Evolutionary conservation across 2,797 vertebrate species (phyloP), one percentile per base, ranked within the genome.

Genomic region (Dallia pectoralis): DNA sequence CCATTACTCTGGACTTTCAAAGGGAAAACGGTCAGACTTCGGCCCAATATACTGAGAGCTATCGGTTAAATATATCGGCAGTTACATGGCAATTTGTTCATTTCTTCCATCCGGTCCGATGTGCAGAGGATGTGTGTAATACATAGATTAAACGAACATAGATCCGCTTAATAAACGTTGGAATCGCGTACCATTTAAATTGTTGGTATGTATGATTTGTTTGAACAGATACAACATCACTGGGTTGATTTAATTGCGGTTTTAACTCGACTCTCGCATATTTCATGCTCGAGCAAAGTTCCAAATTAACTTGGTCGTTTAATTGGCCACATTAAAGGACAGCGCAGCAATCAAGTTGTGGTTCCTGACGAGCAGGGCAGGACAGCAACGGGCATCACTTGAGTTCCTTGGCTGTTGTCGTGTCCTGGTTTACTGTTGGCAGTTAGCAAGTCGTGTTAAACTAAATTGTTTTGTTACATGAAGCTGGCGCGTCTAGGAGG

Each of bases 191-290:
- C 5, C 25, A 8, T 68, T 48, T 73, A 80, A 36, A 79, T 78
- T 79, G 67, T 78, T 76, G n/a, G 15, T 71, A 66, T 63, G 59
- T 68, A 73, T 83, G 76, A 85, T 73, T 78, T 40, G n/a, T 82
- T 87, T 84, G 79, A 83, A 70, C 83, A 85, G 86, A 86, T 90
- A 89, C 82, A 85, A 81, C 75, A 77, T 91, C 88, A 48, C 36
- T 30, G 86, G 8, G 74, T 82, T 84, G 89, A 88, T 91, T 91
- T 91, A 90, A 90, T 91, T 92, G 91, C 88, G 89, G 86, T 90
- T 92, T 91, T 91, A 91, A 89, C 84, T 89, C 90, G 85, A 88
- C 89, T 85, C 88, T 85, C 85, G 82, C 86, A 90, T 89, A 91
- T 91, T 89, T 90, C 90, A 92, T 87, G 89, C 72, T 85, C 86